These are phyloP conservation scores for Peucedramus taeniatus DNA, from an alignment of 2,113 vertebrate species.

Conservation along the genomic window DNA sequence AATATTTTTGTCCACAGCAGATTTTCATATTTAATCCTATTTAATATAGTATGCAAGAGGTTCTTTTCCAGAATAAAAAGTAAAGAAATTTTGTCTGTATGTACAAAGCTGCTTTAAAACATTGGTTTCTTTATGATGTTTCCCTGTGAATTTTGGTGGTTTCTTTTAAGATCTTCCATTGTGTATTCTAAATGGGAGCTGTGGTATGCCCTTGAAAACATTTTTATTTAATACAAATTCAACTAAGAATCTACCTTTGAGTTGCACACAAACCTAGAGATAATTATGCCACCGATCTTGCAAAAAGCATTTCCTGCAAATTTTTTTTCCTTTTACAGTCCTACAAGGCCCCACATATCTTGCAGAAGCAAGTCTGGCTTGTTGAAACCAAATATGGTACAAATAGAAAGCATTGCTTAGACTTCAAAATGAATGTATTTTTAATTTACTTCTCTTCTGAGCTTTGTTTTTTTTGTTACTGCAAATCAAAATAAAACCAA, in stretches of 20 bases:
- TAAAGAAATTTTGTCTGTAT: neutral
- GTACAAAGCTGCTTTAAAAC: neutral
- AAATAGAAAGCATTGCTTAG: neutral
- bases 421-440: neutral
- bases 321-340: neutral
- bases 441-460: neutral
- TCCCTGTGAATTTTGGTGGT: accelerated
- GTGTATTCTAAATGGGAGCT: neutral
- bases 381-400: neutral
- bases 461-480: neutral
- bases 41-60: neutral
- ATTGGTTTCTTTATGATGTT: neutral
- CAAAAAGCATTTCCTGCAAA: neutral
- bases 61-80: neutral
- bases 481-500: neutral
- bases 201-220: neutral
- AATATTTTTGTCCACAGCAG: neutral
- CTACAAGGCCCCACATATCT: neutral
- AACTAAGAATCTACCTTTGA: neutral
- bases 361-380: neutral
- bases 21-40: neutral
- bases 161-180: neutral
- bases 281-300: neutral
- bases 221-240: neutral
- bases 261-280: neutral